Conservation (phyloP, 1,140 invertebrate genomes). For the Cyclina sinensis region DNA sequence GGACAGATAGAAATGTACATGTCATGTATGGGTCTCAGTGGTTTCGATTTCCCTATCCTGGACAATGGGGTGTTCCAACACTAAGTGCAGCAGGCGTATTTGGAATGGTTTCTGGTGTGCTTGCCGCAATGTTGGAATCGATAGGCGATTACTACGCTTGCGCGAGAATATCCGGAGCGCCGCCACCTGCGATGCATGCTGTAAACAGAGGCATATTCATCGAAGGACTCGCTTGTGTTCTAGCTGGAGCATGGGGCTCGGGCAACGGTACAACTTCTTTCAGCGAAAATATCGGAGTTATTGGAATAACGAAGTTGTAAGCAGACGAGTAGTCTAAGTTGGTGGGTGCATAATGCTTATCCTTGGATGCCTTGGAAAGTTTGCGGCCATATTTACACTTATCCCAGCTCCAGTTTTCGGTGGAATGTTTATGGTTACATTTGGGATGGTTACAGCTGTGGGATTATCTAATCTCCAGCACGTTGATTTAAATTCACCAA, state of each 20-base stretch:
- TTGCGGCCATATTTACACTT: slow-evolving; percentile 93
- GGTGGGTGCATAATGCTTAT: slow-evolving; percentile 92
- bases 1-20: slow-evolving; percentile 92
- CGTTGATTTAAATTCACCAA: slow-evolving; percentile 94
- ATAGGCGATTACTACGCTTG: slow-evolving; percentile 87
- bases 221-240: slow-evolving; percentile 93
- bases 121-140: slow-evolving; percentile 84
- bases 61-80: slow-evolving; percentile 83
- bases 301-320: slow-evolving; percentile 91
- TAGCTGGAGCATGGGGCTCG: slow-evolving; percentile 94
- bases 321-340: slow-evolving; percentile 93
- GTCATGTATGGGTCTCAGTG: slow-evolving; percentile 92
- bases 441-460: slow-evolving; percentile 87
- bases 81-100: slow-evolving; percentile 78
- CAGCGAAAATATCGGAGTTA: slow-evolving; percentile 94
- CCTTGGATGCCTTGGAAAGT: slow-evolving; percentile 90
- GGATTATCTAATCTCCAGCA: slow-evolving; percentile 94
- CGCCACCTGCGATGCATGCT: slow-evolving; percentile 93
- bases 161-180: slow-evolving; percentile 93
- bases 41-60: slow-evolving; percentile 95
- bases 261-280: slow-evolving; percentile 95
- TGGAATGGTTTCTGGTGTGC: slow-evolving; percentile 82
- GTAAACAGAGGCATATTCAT: slow-evolving; percentile 93
- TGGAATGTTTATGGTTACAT: slow-evolving; percentile 89
- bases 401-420: slow-evolving; percentile 29